Percentiles rank a stretch among this genome's conserved stretches.
These are phyloP conservation scores for Drosophila littoralis DNA, from an alignment of 1,140 invertebrate species.

Conservation along the genomic window DNA sequence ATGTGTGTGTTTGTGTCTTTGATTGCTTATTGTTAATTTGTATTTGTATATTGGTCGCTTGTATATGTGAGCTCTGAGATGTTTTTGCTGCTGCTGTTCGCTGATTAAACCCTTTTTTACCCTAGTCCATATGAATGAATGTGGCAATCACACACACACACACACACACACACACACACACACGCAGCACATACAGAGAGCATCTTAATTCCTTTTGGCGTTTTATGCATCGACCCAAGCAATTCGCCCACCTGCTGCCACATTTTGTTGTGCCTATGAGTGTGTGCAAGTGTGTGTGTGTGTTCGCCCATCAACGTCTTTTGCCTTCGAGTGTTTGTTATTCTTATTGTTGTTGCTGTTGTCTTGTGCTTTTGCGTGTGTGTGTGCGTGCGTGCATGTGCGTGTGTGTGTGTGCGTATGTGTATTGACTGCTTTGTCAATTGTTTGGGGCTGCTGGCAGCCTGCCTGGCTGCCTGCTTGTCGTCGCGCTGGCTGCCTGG, in stretches of 20 bases:
- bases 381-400: constrained; percentile 18
- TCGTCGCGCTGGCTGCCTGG: constrained; percentile 68
- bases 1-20: constrained; percentile 65
- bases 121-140: constrained; percentile 49
- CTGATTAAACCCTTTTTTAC: constrained; percentile 82
- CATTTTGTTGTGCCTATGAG: constrained; percentile 62
- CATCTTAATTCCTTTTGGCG: constrained; percentile 78
- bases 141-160: constrained; percentile 36
- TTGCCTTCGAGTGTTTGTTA: constrained; percentile 79
- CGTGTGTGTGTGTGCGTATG: constrained; percentile 22
- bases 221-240: constrained; percentile 68
- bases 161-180: constrained; percentile 17
- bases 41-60: constrained; percentile 72
- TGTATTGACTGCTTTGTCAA: constrained; percentile 78
- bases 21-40: constrained; percentile 83
- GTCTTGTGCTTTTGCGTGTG: constrained; percentile 18
- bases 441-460: constrained; percentile 57
- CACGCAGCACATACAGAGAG: constrained; percentile 21
- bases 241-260: constrained; percentile 51
- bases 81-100: constrained; percentile 46
- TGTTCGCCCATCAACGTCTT: constrained; percentile 49
- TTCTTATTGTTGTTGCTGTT: constrained; percentile 49
- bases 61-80: constrained; percentile 38
- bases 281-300: constrained; percentile 48
- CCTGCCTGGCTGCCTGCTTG: not conserved